Percentiles rank a stretch among this genome's conserved stretches.
phyloP scores from a whole-genome alignment of 1,140 invertebrate species.

The Trichoplusia ni region DNA sequence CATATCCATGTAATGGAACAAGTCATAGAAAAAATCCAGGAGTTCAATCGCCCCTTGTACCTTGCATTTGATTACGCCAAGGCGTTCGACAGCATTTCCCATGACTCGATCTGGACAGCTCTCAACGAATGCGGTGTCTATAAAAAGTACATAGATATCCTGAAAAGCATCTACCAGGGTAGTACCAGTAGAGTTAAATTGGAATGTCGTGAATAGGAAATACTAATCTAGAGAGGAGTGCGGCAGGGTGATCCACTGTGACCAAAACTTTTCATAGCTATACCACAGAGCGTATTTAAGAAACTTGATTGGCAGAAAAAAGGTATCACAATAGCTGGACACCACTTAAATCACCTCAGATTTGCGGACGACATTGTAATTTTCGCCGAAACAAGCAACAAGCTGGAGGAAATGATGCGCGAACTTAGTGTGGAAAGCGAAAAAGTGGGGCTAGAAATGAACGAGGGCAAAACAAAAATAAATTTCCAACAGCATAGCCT shows the following conservation, averaged over 20 bases:
- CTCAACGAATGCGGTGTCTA: neutral
- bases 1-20: neutral
- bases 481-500: neutral
- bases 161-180: slow-evolving; percentile 7
- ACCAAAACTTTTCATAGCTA: no score
- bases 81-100: slow-evolving; percentile 9
- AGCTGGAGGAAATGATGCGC: no score
- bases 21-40: slow-evolving; percentile 10
- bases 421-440: neutral
- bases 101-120: neutral
- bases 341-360: slow-evolving; percentile 3
- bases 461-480: slow-evolving; percentile 7
- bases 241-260: slow-evolving; percentile 10
- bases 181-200: slow-evolving; percentile 2
- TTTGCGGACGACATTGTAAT: slow-evolving; percentile 14
- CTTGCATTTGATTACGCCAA: slow-evolving; percentile 1
- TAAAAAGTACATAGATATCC: neutral
- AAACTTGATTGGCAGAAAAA: neutral
- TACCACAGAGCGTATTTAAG: neutral
- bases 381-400: neutral
- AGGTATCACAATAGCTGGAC: neutral
- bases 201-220: neutral
- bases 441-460: slow-evolving; percentile 7
- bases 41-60: neutral
- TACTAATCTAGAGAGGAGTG: slow-evolving; percentile 15